Base-by-base conservation (phyloP, 2,797 vertebrate species). In the Aldrovandia affinis region DNA sequence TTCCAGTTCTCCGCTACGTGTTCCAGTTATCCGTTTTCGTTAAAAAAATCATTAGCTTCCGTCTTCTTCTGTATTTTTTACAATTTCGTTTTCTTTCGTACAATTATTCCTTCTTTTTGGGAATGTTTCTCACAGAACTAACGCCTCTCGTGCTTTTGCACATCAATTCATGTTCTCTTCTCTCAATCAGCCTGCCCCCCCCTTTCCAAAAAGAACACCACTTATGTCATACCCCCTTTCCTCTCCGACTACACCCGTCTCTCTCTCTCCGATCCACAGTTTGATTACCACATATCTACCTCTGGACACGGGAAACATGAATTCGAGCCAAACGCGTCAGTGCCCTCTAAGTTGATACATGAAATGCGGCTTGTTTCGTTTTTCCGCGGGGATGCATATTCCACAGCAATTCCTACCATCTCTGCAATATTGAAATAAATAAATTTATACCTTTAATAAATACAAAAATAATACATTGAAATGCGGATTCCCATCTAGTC, bases 181-280 rank as follows among this genome's bases (percentile, higher is more conserved):
- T 77, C 39, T 77, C 89, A 85, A 92, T 93, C 92, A 89, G 92
- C 93, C 93, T 92, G 92, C 91, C 93, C 93, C 93, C 93, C 89
- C 91, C 91, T 93, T 91, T 90, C 89, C 88, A 92, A 87, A 91
- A 93, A 94, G 90, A 92, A 92, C 91, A 93, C 91, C 94, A 94
- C 93, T 91, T 90, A 89, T 79, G 55, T 61, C 73, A 91, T 91
- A 92, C 89, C 89, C 90, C 88, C 87, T 89, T 89, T 89, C 92
- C 91, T 89, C 86, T 89, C 88, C 92, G 90, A 92, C 91, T 89
- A 91, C 90, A 93, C 94, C 94, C 93, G 92, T 91, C 83, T 92
- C 89, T 91, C 91, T 91, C 89, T 91, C 89, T 90, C 91, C 82
- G 87, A 83, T 85, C 86, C 89, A 88, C 90, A 85, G 91, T 93